Percentiles rank a stretch among this genome's conserved stretches.
Evolutionary conservation across 2,113 vertebrate genomes (phyloP).

Genomic region (Picathartes gymnocephalus): DNA sequence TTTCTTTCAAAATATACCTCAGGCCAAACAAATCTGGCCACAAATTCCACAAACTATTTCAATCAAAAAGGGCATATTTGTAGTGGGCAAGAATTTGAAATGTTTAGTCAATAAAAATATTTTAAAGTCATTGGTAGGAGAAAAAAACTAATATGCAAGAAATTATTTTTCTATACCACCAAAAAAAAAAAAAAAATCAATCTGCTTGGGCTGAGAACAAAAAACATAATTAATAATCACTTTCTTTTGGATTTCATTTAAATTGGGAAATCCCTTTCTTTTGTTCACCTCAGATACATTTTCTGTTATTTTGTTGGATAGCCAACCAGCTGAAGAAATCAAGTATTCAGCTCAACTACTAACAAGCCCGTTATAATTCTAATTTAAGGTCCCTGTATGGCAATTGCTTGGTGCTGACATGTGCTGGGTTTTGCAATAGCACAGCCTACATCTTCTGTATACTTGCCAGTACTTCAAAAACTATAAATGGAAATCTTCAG

Average conservation of each 20-base stretch:
- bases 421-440: slow-evolving; percentile 17
- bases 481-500: slow-evolving; percentile 4
- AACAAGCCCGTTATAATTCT: neutral
- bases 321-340: neutral
- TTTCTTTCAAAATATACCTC: neutral
- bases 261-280: neutral
- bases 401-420: slow-evolving; percentile 20
- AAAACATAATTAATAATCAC: neutral
- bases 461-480: slow-evolving; percentile 27
- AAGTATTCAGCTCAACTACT: neutral
- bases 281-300: neutral
- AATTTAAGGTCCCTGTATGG: slow-evolving; percentile 4
- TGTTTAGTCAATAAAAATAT: neutral
- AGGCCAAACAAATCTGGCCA: neutral
- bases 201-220: neutral
- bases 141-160: neutral
- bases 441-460: slow-evolving; percentile 18
- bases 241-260: neutral
- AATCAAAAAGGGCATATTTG: neutral
- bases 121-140: neutral
- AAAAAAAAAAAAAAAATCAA: neutral
- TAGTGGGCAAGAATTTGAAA: neutral
- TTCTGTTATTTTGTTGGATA: neutral
- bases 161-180: neutral
- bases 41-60: neutral